Conservation (phyloP, 2,113 vertebrate genomes). For the Edolisoma coerulescens region DNA sequence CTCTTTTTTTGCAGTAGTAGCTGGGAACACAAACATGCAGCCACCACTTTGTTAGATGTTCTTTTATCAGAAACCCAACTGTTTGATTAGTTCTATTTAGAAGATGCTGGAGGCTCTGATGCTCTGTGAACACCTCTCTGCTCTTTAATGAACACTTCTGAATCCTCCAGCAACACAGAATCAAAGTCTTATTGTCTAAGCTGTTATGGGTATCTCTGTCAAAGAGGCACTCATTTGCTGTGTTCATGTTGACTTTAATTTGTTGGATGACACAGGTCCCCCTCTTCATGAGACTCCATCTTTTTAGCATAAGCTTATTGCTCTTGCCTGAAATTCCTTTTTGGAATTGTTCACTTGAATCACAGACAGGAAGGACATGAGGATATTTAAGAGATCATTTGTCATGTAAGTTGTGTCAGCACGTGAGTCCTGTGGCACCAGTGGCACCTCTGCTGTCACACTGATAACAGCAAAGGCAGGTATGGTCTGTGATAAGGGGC, state of each 20-base stretch:
- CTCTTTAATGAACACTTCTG: conserved; percentile 24
- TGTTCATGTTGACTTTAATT: neutral
- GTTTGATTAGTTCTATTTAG: conserved; percentile 47
- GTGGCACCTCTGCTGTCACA: neutral
- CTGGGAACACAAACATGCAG: neutral
- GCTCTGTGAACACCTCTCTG: neutral
- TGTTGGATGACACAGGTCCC: neutral
- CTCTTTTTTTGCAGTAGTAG: neutral
- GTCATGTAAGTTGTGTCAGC: neutral
- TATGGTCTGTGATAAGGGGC: neutral
- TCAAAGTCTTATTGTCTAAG: neutral
- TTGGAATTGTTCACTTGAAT: neutral
- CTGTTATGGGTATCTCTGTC: neutral
- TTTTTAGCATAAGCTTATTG: neutral
- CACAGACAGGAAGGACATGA: neutral
- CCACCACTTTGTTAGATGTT: neutral
- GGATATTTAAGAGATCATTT: neutral
- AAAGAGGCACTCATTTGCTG: neutral
- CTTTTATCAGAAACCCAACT: conserved; percentile 15
- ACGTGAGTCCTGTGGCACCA: neutral
- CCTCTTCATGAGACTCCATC: accelerated
- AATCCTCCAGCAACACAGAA: neutral
- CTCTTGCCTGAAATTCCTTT: neutral
- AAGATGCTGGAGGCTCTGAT: neutral
- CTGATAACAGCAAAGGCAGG: neutral